These are phyloP conservation scores for Hypena proboscidalis DNA, from an alignment of 2,888 invertebrate genomes.

Conservation along the genomic window DNA sequence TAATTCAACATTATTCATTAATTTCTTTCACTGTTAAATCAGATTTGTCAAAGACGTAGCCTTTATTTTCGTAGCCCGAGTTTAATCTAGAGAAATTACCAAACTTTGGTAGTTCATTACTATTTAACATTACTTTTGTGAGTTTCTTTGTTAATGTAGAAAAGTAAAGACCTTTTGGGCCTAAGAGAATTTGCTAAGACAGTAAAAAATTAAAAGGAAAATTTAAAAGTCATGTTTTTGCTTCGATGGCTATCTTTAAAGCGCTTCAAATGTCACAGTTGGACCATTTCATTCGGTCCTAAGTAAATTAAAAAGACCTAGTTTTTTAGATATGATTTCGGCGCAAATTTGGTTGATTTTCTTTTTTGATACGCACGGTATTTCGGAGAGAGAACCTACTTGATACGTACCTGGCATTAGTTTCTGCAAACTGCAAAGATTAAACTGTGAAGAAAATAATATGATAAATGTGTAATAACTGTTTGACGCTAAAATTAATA, in stretches of 20 bases:
- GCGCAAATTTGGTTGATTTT: too few species aligned
- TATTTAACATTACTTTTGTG: conserved; percentile 5
- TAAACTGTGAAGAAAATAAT: too few species aligned
- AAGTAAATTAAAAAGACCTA: conserved; percentile 14
- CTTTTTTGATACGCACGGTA: too few species aligned
- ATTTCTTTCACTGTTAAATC: neutral
- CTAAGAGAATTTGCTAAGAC: conserved; percentile 12
- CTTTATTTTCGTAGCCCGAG: neutral
- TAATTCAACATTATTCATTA: too few species aligned
- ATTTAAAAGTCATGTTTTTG: conserved; percentile 26
- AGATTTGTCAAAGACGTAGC: neutral
- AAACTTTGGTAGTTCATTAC: conserved; percentile 1
- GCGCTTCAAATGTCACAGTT: conserved; percentile 11
- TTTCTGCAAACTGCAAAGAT: too few species aligned
- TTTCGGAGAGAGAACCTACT: too few species aligned
- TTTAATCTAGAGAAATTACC: conserved; percentile 1
- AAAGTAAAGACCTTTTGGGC: too few species aligned
- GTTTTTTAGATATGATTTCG: conserved; percentile 1
- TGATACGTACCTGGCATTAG: too few species aligned
- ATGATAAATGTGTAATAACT: too few species aligned
- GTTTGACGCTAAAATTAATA: too few species aligned
- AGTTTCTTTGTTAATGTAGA: conserved; percentile 2
- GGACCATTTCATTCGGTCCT: too few species aligned
- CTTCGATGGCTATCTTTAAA: conserved; percentile 21
- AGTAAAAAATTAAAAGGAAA: conserved; percentile 25